A percentile compares a stretch with the other conserved stretches of the same genome.
phyloP scores from a whole-genome alignment of 2,888 invertebrate species.

The Netelia fuscicornis region DNA sequence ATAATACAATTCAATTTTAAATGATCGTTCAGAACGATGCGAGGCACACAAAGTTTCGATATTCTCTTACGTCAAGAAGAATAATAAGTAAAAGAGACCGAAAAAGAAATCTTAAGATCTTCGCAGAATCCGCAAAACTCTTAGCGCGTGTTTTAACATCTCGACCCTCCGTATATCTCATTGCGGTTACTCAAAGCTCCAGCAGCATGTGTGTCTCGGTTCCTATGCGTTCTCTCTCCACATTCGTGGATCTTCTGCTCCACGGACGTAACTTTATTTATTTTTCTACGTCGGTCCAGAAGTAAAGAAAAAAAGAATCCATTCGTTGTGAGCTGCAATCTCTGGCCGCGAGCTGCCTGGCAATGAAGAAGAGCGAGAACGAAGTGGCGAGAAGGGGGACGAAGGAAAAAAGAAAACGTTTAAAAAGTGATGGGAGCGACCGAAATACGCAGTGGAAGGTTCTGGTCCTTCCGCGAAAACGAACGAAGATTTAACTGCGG shows the following conservation, averaged over 20 bases:
- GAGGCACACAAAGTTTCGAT: constrained; percentile 3
- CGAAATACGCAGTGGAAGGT: constrained; percentile 65
- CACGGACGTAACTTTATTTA: constrained; percentile 66
- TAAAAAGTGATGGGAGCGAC: constrained; percentile 42
- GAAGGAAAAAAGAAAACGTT: constrained; percentile 31
- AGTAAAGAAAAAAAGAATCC: constrained; percentile 53
- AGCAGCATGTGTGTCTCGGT: constrained; percentile 37
- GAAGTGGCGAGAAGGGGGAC: constrained; percentile 22
- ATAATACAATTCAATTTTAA: not conserved
- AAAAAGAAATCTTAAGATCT: constrained; percentile 27
- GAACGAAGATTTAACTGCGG: not conserved
- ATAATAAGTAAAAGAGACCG: constrained; percentile 2
- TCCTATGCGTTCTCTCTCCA: constrained; percentile 13
- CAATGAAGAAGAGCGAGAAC: constrained; percentile 47
- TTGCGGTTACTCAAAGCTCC: not conserved
- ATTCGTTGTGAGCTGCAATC: constrained; percentile 63
- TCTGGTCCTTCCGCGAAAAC: constrained; percentile 39
- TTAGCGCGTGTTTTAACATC: constrained; percentile 61
- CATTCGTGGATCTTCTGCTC: constrained; percentile 17
- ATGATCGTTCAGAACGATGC: constrained; percentile 5
- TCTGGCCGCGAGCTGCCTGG: constrained; percentile 61
- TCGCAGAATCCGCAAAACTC: constrained; percentile 28
- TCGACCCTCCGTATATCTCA: constrained; percentile 35
- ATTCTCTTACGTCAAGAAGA: constrained; percentile 20
- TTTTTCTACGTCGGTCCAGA: constrained; percentile 68